These are phyloP conservation scores for Hydrocynus forskahlii DNA, from an alignment of 2,797 vertebrate genomes.

Conservation along the genomic window DNA sequence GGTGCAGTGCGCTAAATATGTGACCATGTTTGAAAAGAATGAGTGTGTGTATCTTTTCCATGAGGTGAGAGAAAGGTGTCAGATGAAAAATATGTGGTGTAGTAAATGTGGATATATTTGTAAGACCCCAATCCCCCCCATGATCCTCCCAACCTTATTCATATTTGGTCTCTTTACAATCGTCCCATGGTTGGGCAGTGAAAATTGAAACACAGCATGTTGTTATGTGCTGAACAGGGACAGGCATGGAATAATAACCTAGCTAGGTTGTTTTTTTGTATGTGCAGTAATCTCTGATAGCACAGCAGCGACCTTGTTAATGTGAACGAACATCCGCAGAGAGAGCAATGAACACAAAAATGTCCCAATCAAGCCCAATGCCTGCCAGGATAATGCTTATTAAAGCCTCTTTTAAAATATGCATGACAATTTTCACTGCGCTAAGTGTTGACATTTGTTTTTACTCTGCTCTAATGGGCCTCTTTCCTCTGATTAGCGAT, in stretches of 20 bases:
- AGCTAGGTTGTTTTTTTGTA: background rate
- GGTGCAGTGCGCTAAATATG: background rate
- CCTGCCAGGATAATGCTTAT: slow-evolving; percentile 12
- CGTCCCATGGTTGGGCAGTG: background rate
- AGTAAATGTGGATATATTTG: background rate
- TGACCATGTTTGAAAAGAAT: background rate
- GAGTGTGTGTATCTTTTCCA: too few relatives aligned
- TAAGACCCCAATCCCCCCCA: background rate
- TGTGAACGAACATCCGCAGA: slow-evolving; percentile 3
- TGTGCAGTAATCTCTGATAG: slow-evolving; percentile 52
- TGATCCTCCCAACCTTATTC: background rate
- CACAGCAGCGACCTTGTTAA: slow-evolving; percentile 23
- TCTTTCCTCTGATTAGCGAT: slow-evolving; percentile 36
- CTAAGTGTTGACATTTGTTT: slow-evolving; percentile 43
- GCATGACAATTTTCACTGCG: slow-evolving; percentile 13
- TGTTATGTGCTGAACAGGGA: background rate
- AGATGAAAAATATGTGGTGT: background rate
- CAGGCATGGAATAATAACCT: background rate
- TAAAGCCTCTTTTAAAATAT: slow-evolving; percentile 63
- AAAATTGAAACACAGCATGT: slow-evolving; percentile 8
- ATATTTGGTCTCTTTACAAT: background rate
- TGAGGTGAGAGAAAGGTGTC: background rate
- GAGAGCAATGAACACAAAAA: slow-evolving; percentile 9
- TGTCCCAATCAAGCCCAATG: slow-evolving; percentile 7
- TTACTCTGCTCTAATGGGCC: slow-evolving; percentile 25